These are phyloP conservation scores for Hystrix brachyura DNA, from an alignment of 2,113 vertebrate species.

Conservation along the genomic window DNA sequence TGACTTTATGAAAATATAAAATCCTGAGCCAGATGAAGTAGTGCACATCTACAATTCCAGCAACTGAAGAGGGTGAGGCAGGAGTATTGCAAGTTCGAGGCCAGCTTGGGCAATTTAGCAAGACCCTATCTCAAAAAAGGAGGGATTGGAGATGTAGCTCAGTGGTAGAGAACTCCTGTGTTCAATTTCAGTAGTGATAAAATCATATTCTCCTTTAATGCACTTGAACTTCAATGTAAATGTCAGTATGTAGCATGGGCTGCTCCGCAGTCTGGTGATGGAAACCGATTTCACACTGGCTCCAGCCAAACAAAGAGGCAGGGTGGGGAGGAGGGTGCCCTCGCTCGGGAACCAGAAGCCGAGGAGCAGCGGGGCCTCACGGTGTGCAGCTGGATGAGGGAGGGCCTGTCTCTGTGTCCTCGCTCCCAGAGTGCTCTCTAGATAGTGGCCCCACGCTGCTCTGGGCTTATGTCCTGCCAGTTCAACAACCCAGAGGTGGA, in stretches of 20 bases:
- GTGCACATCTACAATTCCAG: not conserved
- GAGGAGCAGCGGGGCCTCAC: too few species aligned
- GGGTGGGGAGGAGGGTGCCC: not conserved
- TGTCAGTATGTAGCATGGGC: not conserved
- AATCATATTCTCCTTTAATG: not conserved
- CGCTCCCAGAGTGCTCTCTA: not conserved
- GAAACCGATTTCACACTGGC: not conserved
- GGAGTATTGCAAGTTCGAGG: not conserved
- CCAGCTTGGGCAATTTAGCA: not conserved
- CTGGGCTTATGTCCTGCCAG: not conserved
- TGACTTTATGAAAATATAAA: conserved; percentile 21
- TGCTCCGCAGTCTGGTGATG: not conserved
- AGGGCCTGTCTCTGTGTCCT: too few species aligned
- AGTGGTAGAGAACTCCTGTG: not conserved
- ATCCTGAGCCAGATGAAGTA: not conserved
- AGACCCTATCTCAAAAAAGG: not conserved
- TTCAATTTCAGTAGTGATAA: not conserved
- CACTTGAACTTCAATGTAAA: not conserved
- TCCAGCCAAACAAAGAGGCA: not conserved
- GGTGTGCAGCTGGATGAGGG: too few species aligned
- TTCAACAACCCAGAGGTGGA: not conserved
- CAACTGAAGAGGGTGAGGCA: not conserved
- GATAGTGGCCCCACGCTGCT: not conserved
- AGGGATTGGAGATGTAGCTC: not conserved
- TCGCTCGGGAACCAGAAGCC: not conserved